Conservation (phyloP, 1,140 invertebrate genomes). For the Dinothrombium tinctorium region DNA sequence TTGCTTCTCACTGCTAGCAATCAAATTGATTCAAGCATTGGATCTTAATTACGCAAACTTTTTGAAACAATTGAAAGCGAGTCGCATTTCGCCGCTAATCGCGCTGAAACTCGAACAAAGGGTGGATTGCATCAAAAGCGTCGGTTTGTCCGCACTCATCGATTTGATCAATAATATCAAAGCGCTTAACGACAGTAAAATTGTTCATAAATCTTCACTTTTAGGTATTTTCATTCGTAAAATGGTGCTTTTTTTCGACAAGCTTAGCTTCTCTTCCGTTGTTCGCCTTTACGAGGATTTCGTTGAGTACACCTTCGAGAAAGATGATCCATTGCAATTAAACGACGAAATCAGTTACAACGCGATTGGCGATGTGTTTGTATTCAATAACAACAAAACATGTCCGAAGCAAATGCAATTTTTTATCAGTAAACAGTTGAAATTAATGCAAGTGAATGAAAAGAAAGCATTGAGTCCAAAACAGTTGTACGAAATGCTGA, state of each 20-base stretch:
- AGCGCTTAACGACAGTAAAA: not conserved
- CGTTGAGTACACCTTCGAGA: not conserved
- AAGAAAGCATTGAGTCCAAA: constrained; percentile 5
- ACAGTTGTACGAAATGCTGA: not conserved
- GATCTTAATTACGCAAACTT: constrained; percentile 1
- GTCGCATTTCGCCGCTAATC: not conserved
- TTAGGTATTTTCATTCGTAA: constrained; percentile 4
- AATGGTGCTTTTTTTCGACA: constrained; percentile 3
- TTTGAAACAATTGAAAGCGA: no score
- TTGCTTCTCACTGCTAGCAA: not conserved
- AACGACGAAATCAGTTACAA: not conserved
- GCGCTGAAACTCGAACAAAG: not conserved
- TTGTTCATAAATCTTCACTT: constrained; percentile 1
- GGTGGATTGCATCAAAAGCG: not conserved
- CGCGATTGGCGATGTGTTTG: not conserved
- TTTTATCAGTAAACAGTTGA: constrained; percentile 7
- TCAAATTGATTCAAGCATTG: constrained; percentile 4
- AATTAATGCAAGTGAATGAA: constrained; percentile 7
- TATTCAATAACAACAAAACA: no score
- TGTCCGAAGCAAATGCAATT: no score
- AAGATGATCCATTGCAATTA: not conserved
- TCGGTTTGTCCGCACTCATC: not conserved
- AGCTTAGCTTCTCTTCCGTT: not conserved
- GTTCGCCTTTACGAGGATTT: constrained; percentile 1
- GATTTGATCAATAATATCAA: not conserved